Conservation (phyloP, 2,888 invertebrate genomes). For the Lathronympha strigana region DNA sequence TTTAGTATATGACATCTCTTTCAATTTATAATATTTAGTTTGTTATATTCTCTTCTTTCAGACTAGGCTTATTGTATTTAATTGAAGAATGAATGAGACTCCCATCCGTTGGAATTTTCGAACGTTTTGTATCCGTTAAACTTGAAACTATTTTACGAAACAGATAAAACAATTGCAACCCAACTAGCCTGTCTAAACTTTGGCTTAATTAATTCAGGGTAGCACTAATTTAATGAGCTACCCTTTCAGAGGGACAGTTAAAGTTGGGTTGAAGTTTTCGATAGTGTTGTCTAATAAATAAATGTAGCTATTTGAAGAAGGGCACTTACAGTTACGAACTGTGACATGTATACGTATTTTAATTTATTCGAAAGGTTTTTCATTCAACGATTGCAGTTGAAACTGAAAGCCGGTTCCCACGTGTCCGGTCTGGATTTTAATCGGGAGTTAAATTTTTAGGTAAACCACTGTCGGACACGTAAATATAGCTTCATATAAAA, state of each 20-base stretch:
- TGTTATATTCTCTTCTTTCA: too few relatives aligned
- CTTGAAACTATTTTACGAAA: slow-evolving; percentile 16
- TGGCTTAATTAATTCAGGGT: slow-evolving; percentile 33
- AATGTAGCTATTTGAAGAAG: not conserved
- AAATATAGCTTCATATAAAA: too few relatives aligned
- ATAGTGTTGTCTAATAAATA: slow-evolving; percentile 20
- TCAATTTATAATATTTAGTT: too few relatives aligned
- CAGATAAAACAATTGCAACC: slow-evolving; percentile 18
- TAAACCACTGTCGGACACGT: too few relatives aligned
- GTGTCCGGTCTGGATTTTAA: too few relatives aligned
- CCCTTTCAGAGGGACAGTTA: slow-evolving; percentile 28
- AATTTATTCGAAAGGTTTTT: too few relatives aligned
- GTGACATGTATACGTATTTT: too few relatives aligned
- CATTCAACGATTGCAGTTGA: too few relatives aligned
- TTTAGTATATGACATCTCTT: too few relatives aligned
- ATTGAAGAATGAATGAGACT: not conserved
- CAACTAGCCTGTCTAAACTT: slow-evolving; percentile 39
- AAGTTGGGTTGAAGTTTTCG: slow-evolving; percentile 31
- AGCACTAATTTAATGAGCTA: slow-evolving; percentile 30
- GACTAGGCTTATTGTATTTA: too few relatives aligned
- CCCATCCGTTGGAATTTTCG: not conserved
- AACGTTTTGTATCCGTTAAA: not conserved
- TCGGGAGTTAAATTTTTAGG: too few relatives aligned
- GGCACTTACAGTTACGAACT: not conserved
- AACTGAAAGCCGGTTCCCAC: too few relatives aligned